Conservation (phyloP, 2,888 invertebrate species). For the Pristionchus maxplancki region DNA sequence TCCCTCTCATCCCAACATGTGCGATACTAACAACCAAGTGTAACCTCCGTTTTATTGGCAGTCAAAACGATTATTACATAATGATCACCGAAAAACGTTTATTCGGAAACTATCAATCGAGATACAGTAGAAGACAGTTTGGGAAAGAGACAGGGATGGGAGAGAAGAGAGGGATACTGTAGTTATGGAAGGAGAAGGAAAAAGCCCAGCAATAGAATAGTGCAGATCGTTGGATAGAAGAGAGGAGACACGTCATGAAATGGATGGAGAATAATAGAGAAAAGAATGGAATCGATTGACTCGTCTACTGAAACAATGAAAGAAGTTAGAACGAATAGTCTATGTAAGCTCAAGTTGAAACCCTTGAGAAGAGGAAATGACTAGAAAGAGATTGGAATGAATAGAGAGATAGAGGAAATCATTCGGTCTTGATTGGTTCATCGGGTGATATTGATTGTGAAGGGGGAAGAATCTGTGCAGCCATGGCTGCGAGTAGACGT, state of each 20-base stretch:
- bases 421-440: constrained; percentile 27
- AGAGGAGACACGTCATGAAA: constrained; percentile 45
- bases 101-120: constrained; percentile 25
- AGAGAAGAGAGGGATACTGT: constrained; percentile 12
- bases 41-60: constrained; percentile 45
- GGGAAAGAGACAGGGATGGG: constrained; percentile 17
- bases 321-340: constrained; percentile 21
- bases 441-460: constrained; percentile 27
- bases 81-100: constrained; percentile 44
- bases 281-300: neutral
- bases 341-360: constrained; percentile 42
- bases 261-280: constrained; percentile 11
- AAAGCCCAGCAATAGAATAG: constrained; percentile 28
- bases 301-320: constrained; percentile 38
- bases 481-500: constrained; percentile 58
- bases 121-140: constrained; percentile 14
- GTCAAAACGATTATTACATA: constrained; percentile 26
- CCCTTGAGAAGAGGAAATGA: constrained; percentile 35
- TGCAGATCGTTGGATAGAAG: constrained; percentile 42
- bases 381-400: constrained; percentile 36
- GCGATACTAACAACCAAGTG: constrained; percentile 39
- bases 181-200: constrained; percentile 30
- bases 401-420: neutral
- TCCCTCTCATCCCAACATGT: constrained; percentile 35
- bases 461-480: constrained; percentile 50